Evolutionary conservation across 2,113 vertebrate species (phyloP).

Genomic region (Galemys pyrenaicus): DNA sequence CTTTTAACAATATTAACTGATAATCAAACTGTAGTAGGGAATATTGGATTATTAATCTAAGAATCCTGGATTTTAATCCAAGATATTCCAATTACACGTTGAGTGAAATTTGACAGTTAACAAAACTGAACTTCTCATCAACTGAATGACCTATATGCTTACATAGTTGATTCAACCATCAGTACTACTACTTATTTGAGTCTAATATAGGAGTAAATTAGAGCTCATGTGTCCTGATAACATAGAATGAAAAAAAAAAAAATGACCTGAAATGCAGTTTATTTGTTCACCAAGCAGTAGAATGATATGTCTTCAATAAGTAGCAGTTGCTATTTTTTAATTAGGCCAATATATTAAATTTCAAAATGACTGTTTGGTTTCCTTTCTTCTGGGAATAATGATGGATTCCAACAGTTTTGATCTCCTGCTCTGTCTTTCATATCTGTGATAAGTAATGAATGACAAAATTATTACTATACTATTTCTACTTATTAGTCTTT

Average conservation of each 20-base stretch:
- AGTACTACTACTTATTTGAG: too few species aligned
- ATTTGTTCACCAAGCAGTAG: not conserved
- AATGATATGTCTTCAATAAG: not conserved
- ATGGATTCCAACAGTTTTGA: not conserved
- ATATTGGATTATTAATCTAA: not conserved
- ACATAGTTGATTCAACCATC: not conserved
- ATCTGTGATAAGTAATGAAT: not conserved
- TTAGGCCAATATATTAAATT: not conserved
- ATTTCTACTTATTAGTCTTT: not conserved
- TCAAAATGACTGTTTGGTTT: not conserved
- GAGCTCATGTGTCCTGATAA: not conserved
- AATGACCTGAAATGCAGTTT: not conserved
- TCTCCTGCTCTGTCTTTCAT: not conserved
- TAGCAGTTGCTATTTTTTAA: not conserved
- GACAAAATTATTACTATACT: not conserved
- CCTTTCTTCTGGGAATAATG: not conserved
- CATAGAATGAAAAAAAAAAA: not conserved
- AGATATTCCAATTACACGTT: not conserved
- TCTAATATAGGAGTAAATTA: not conserved
- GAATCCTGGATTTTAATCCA: not conserved
- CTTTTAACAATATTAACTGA: conserved; percentile 9
- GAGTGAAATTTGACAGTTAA: not conserved
- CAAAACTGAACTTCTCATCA: not conserved
- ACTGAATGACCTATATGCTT: not conserved
- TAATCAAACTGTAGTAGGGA: not conserved